phyloP scores from a whole-genome alignment of 2,797 vertebrate genomes.

The Anas bahamensis region DNA sequence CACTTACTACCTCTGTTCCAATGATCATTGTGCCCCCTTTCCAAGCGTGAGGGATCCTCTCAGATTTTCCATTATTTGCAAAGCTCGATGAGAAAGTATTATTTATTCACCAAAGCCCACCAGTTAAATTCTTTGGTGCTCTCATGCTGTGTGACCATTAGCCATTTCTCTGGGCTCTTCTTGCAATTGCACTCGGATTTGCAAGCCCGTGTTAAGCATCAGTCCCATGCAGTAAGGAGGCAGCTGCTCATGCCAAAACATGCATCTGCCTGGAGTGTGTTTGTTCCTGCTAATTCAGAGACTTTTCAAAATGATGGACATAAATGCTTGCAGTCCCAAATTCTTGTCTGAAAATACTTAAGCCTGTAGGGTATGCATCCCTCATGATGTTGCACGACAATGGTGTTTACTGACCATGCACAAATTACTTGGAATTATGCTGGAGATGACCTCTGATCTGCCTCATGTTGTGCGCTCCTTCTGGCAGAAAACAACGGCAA shows the following conservation, averaged over 20 bases:
- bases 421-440: conserved; percentile 1
- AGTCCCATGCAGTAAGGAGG: background rate
- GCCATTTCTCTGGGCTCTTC: background rate
- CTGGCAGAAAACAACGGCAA: conserved; percentile 1
- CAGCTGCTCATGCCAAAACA: background rate
- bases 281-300: background rate
- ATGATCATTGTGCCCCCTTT: background rate
- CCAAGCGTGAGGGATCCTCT: background rate
- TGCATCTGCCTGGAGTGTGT: background rate
- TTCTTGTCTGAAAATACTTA: background rate
- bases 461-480: conserved; percentile 10
- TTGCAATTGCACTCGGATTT: background rate
- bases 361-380: background rate
- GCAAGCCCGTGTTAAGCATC: background rate
- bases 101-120: background rate
- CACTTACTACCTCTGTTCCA: background rate
- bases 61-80: background rate
- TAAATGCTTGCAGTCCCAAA: background rate
- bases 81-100: background rate
- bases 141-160: background rate
- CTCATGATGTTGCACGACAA: background rate
- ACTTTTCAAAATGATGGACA: background rate
- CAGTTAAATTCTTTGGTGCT: background rate
- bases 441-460: conserved; percentile 17
- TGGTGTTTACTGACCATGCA: conserved; percentile 11